Evolutionary conservation across 2,113 vertebrate species (phyloP), one percentile per base, ranked within the genome.

Genomic region (Peromyscus polionotus): DNA sequence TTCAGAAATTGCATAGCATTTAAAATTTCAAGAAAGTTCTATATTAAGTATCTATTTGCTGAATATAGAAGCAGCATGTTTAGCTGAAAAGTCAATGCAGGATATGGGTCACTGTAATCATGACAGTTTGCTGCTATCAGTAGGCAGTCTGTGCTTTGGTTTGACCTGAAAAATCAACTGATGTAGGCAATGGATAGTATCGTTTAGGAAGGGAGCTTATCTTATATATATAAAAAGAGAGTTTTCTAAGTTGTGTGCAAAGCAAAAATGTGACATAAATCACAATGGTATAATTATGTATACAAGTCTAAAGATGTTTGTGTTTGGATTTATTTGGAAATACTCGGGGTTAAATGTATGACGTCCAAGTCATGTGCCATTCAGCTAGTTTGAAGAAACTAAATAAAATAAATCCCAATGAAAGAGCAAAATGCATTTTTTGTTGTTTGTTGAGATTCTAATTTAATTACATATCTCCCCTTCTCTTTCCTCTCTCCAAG

Each of bases 1-100:
- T 68, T 68, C 68, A 90, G 85, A 94, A 95, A 84, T 92, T 88
- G 57, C 45, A 57, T 26, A 87, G 10, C 75, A 90, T 94, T 96
- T 95, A 85, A 57, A 11, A 88, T 63, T 92, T 48, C 57, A 36
- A 75, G 84, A 90, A 92, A 75, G 39, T 33, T 10, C 63, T 65
- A 19, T 86, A 92, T 87, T 88, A 88, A 88, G 31, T 63, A 42
- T 72, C 70, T 65, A 70, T 96, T 96, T 96, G 31, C 75, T 77
- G 45, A 96, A 51, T 87, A 36, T 84, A 19, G 91, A 91, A 84
- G 63, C 51, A 12, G 45, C 19, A 70, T 39, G 2, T 45, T 83
- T 87, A 75, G 63, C 84, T 79, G 61, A 90, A 33, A 16, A 4
- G 31, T 90, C 79, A 93, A 3, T 72, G n/a, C 33, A 1, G 13